Base-by-base conservation (phyloP, 2,113 vertebrate species). In the Morone saxatilis region DNA sequence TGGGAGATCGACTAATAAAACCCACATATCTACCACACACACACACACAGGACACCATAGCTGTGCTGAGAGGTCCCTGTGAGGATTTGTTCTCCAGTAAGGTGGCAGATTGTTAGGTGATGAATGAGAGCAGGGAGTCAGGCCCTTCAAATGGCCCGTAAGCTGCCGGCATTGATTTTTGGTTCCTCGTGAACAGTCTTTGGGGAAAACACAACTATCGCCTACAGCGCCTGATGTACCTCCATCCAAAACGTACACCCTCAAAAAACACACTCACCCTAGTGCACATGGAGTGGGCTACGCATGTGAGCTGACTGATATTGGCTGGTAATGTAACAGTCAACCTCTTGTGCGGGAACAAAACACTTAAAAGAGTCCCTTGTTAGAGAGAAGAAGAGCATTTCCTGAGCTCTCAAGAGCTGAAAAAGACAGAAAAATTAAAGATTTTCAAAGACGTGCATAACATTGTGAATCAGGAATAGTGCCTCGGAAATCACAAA, bases 151-250 rank as follows among this genome's bases (percentile, higher is more conserved):
- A 91, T 83, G 76, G 81, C 76, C 81, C 43, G 40, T 86, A 73
- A 90, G 86, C 81, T 79, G 86, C 80, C 45, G n/a, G 54, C 76
- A 86, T 91, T 84, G 87, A 94, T 91, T 89, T 88, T 74, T 71
- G 69, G 67, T 91, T 85, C 78, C 76, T 87, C 7, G 16, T 36
- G 38, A 92, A 86, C 47, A 63, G 54, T 85, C 81, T 85, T 74
- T 19, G 22, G 74, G 81, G 90, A 83, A 67, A 85, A 88, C 75
- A 83, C 50, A 57, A 20, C 77, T 47, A 78, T 76, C 22, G 80
- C 79, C 83, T 76, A 61, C 81, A 84, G 81, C 41, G 22, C 56
- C 80, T 80, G 47, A 65, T 79, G 68, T 66, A 80, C 81, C 81
- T 63, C 25, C 70, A 63, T 83, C 51, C 36, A 71, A 86, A 86